Conservation (phyloP, 2,888 invertebrate species). For the Pachycephus smyrnensis region DNA sequence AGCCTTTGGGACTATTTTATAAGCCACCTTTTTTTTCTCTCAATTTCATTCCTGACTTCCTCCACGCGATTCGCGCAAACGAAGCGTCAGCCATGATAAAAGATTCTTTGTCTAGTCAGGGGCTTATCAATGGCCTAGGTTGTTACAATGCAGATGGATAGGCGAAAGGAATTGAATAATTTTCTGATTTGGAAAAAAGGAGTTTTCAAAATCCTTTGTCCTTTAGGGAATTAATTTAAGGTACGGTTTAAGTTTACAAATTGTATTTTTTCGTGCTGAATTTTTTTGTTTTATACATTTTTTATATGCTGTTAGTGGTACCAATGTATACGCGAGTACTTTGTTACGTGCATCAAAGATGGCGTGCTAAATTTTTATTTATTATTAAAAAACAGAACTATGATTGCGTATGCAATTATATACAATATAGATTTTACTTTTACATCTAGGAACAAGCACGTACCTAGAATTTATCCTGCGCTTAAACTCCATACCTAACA, state of each 20-base stretch:
- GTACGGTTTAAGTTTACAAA: too few relatives aligned
- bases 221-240: too few relatives aligned
- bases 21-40: not conserved
- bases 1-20: not conserved
- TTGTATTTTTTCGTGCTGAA: not conserved
- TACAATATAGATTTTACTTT: too few relatives aligned
- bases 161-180: not conserved
- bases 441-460: not conserved
- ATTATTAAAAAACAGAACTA: not conserved
- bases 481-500: not conserved
- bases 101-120: not conserved
- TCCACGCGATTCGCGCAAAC: not conserved
- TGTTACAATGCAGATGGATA: not conserved
- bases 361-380: not conserved
- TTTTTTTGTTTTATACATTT: not conserved
- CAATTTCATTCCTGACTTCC: not conserved
- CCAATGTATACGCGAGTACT: too few relatives aligned
- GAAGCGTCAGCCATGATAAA: not conserved
- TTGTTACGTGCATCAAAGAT: not conserved
- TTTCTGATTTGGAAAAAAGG: too few relatives aligned
- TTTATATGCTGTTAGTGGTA: too few relatives aligned
- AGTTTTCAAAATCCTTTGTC: too few relatives aligned
- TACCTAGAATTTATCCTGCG: not conserved
- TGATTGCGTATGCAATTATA: not conserved
- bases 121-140: not conserved